Conservation (phyloP, 2,888 invertebrate genomes). For the Caenorhabditis virilis region DNA sequence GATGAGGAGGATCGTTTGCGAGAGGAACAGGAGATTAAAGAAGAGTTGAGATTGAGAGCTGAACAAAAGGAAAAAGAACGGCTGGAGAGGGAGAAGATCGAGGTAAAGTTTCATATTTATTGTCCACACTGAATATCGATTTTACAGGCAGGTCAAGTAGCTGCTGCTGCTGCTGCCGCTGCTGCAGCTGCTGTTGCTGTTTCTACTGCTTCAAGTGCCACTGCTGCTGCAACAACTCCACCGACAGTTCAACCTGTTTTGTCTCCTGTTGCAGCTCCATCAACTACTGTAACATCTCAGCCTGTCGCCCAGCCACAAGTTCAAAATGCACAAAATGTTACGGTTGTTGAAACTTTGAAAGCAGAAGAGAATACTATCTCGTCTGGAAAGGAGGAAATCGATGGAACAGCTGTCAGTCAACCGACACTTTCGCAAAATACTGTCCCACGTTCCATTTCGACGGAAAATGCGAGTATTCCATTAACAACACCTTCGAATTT, state of each 20-base stretch:
- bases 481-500: slow-evolving; percentile 10
- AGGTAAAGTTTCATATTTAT: too few species aligned
- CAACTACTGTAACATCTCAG: slow-evolving; percentile 4
- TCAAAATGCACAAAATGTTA: background rate
- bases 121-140: too few species aligned
- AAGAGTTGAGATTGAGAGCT: slow-evolving; percentile 55
- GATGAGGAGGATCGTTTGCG: slow-evolving; percentile 61
- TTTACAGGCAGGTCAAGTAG: slow-evolving; percentile 21
- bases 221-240: background rate
- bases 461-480: slow-evolving; percentile 12
- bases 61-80: slow-evolving; percentile 46
- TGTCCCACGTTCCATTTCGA: slow-evolving; percentile 21
- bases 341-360: background rate
- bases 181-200: background rate
- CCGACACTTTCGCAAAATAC: slow-evolving; percentile 26
- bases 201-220: background rate
- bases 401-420: slow-evolving; percentile 9
- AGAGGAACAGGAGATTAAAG: slow-evolving; percentile 63
- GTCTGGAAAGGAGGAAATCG: background rate
- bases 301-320: background rate
- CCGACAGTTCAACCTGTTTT: background rate
- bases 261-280: slow-evolving; percentile 8
- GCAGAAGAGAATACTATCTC: background rate
- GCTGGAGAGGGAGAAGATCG: slow-evolving; percentile 53
- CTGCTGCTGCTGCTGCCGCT: slow-evolving; percentile 12